These are phyloP conservation scores for Paragorgia papillata DNA, from an alignment of 92 coral and sea anemone genomes.

Conservation along the genomic window DNA sequence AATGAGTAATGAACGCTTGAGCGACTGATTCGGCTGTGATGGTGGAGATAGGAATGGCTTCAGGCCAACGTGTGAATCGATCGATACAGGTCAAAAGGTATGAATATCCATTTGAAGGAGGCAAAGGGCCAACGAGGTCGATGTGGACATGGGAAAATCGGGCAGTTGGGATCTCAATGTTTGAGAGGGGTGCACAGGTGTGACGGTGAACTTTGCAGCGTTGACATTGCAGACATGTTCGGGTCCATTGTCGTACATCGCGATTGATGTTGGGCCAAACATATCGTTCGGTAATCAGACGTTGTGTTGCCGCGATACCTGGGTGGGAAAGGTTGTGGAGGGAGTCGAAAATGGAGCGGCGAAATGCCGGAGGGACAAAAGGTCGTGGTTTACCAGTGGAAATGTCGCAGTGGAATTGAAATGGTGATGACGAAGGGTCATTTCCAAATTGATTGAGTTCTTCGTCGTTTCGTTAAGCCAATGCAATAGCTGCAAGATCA, in stretches of 20 bases:
- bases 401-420: not conserved
- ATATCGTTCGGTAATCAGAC: not conserved
- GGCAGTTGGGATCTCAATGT: not conserved
- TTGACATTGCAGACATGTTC: slow-evolving; percentile 24
- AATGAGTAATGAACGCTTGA: slow-evolving; percentile 1
- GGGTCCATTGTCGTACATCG: slow-evolving; percentile 13
- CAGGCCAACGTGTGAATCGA: slow-evolving; percentile 34
- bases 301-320: slow-evolving; percentile 12
- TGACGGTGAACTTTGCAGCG: slow-evolving; percentile 11
- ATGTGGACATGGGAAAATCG: slow-evolving; percentile 28
- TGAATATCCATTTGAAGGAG: slow-evolving; percentile 16
- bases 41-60: slow-evolving; percentile 7
- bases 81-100: slow-evolving; percentile 5
- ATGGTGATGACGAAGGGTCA: slow-evolving; percentile 3
- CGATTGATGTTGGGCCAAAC: slow-evolving; percentile 26
- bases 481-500: not conserved
- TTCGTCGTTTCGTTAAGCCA: slow-evolving; percentile 7
- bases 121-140: slow-evolving; percentile 31
- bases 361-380: slow-evolving; percentile 10
- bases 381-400: slow-evolving; percentile 31
- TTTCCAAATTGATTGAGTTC: not conserved
- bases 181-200: not conserved
- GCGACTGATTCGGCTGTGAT: slow-evolving; percentile 22
- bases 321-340: slow-evolving; percentile 26
- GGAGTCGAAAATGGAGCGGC: slow-evolving; percentile 18